Conservation (phyloP, 1,140 invertebrate species). For the Pantala flavescens region DNA sequence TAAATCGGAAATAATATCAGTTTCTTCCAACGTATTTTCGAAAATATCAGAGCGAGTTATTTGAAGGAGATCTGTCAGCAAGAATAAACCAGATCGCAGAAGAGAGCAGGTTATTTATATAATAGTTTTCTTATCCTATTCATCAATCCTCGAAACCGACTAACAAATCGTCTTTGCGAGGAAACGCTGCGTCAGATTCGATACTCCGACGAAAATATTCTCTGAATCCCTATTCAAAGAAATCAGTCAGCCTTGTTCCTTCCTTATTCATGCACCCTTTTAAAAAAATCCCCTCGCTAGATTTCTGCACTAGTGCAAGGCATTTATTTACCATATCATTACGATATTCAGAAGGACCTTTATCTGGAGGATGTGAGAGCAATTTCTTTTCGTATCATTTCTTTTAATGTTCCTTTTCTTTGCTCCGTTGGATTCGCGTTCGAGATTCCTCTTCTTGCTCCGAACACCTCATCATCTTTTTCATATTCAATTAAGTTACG, state of each 20-base stretch:
- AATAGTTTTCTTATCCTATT: neutral
- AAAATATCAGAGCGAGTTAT: too few species aligned
- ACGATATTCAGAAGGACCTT: neutral
- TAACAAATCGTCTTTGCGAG: neutral
- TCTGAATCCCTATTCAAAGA: constrained; percentile 1
- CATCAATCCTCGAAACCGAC: neutral
- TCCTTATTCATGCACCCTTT: constrained; percentile 5
- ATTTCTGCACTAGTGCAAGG: constrained; percentile 4
- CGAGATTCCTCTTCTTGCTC: neutral
- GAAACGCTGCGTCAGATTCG: neutral
- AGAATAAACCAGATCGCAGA: too few species aligned
- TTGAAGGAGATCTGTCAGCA: too few species aligned
- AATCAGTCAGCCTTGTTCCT: neutral
- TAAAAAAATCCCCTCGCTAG: neutral
- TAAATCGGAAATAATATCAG: too few species aligned
- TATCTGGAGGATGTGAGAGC: neutral
- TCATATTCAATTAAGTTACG: neutral
- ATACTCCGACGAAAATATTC: neutral
- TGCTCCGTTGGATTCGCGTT: neutral
- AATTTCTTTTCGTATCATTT: neutral
- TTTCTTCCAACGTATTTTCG: too few species aligned
- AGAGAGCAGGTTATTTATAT: neutral
- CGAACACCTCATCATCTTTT: neutral
- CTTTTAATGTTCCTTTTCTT: neutral
- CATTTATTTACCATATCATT: constrained; percentile 8